Conservation (phyloP, 2,888 invertebrate species). For the Drosophila pseudotakahashii region DNA sequence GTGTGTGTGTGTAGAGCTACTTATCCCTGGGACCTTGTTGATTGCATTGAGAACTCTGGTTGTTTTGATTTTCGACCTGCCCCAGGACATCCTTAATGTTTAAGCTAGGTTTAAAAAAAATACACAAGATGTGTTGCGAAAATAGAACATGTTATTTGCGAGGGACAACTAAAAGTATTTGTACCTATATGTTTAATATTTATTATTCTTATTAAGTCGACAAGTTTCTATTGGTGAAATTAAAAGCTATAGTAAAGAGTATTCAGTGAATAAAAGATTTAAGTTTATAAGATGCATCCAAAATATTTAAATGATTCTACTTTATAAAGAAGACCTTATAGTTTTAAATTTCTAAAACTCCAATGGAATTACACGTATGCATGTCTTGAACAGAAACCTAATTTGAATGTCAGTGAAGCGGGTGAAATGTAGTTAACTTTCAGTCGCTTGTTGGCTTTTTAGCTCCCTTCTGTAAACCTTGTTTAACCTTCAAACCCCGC, state of each 20-base stretch:
- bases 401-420: constrained; percentile 7
- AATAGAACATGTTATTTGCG: background rate
- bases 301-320: too few relatives aligned
- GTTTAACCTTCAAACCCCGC: background rate
- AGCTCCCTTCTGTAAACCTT: background rate
- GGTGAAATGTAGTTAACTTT: constrained; percentile 31
- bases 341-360: background rate
- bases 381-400: constrained; percentile 8
- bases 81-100: constrained; percentile 21
- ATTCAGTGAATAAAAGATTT: too few relatives aligned
- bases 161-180: background rate
- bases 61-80: background rate
- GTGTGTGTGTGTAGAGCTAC: constrained; percentile 10
- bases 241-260: too few relatives aligned
- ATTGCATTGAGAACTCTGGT: constrained; percentile 26
- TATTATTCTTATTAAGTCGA: too few relatives aligned
- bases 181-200: background rate
- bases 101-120: constrained; percentile 1
- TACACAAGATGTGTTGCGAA: background rate
- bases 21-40: constrained; percentile 32
- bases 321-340: background rate
- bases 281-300: too few relatives aligned
- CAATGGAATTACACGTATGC: constrained; percentile 14
- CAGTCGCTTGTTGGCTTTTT: constrained; percentile 1
- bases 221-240: too few relatives aligned